A percentile compares a stretch with the other conserved stretches of the same genome.
Evolutionary conservation across 2,888 invertebrate genomes (phyloP).

Genomic region (Scaptomyza cyrtandrae): DNA sequence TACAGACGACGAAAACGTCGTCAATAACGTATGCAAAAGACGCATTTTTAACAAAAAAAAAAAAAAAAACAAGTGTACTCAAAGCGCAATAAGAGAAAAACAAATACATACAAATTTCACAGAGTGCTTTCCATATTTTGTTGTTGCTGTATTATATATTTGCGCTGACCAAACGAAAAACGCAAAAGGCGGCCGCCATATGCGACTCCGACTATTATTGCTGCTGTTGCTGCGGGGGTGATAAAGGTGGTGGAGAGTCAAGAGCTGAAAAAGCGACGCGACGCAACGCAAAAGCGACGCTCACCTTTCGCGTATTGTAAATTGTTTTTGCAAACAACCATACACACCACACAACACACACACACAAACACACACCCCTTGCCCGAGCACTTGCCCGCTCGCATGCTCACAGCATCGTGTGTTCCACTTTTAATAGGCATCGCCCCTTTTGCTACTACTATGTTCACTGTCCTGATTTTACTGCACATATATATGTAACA

Average conservation of each 20-base stretch:
- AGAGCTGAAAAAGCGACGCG: constrained; percentile 42
- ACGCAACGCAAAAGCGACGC: constrained; percentile 25
- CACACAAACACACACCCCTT: constrained; percentile 39
- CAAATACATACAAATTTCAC: constrained; percentile 42
- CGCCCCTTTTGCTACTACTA: constrained; percentile 48
- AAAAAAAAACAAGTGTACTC: constrained; percentile 34
- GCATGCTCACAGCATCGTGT: constrained; percentile 49
- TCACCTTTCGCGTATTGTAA: constrained; percentile 71
- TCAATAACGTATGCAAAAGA: constrained; percentile 66
- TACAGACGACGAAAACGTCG: constrained; percentile 57
- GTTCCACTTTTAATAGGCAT: constrained; percentile 70
- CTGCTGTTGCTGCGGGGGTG: constrained; percentile 62
- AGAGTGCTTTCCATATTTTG: constrained; percentile 41
- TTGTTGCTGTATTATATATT: constrained; percentile 28
- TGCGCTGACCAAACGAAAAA: constrained; percentile 61
- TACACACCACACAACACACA: constrained; percentile 3
- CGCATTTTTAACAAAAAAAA: constrained; percentile 44
- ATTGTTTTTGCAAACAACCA: constrained; percentile 71
- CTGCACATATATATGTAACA: constrained; percentile 24
- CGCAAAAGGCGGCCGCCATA: constrained; percentile 69
- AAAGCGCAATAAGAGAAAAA: constrained; percentile 27
- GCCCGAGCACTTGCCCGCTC: constrained; percentile 6
- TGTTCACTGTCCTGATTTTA: constrained; percentile 68
- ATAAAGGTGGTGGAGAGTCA: constrained; percentile 61
- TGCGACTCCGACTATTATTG: constrained; percentile 47